Base-by-base conservation (phyloP, 1,140 invertebrate species). In the Drosophila willistoni region DNA sequence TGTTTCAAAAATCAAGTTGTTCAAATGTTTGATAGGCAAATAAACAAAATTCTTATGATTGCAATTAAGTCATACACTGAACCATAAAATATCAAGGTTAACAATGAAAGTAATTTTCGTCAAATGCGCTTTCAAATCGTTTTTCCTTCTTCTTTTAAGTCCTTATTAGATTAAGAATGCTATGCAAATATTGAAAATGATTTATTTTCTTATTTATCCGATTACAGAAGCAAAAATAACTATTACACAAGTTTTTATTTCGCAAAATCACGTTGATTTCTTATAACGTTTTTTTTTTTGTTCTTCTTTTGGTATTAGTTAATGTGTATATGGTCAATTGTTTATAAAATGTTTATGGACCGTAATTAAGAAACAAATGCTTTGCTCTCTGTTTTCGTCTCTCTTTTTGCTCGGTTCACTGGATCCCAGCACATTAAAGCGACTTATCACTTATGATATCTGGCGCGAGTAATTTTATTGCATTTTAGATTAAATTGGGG, bases 391-490 rank as follows among this genome's bases (percentile, higher is more conserved):
- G 7, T 17, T 12, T 19, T 12, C 14, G 7, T 59, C 34, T 59
- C 34, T 39, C 44, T 17, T 14, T 47, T 9, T 47, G 44, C 42
- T 14, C 2, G 42, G 42, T 34, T 47, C 41, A 47, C 62, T 47
- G 36, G 39, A 22, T 25, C 22, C 12, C 22, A 41, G 22, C 39
- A 62, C 51, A 55, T 36, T 59, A 36, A 36, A 10, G 10, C 34
- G 56, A 59, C 56, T 59, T 59, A 59, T 59, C 56, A 59, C 56
- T 34, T 59, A 19, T 19, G 56, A 59, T 59, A 59, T 64, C 39
- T 44, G 36, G 13, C 36, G 39, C 39, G 60, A 9, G 59, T 36
- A 41, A 42, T 42, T 61, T 61, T 61, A 61, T 39, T 39, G 36
- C 59, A 42, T 61, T 61, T 61, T 9, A 59, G 60, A 62, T 62